phyloP scores from a whole-genome alignment of 2,888 invertebrate species.

The Epinotia ramella region DNA sequence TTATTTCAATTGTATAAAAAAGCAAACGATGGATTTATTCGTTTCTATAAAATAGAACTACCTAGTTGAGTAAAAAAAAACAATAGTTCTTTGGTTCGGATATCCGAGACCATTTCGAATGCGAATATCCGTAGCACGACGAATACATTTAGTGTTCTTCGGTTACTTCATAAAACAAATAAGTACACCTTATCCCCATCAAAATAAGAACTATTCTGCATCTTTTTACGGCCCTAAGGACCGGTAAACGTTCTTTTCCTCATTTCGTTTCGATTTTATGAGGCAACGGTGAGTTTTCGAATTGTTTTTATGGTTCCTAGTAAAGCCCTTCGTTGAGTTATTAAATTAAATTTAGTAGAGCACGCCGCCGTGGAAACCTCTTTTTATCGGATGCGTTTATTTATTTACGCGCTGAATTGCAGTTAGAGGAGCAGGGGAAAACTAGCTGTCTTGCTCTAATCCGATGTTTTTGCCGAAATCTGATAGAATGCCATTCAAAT shows the following conservation, averaged over 20 bases:
- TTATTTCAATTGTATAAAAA: background rate
- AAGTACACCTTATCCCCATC: conserved; percentile 16
- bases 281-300: conserved; percentile 70
- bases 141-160: conserved; percentile 2
- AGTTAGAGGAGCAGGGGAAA: background rate
- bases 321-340: conserved; percentile 70
- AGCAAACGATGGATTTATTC: background rate
- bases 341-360: conserved; percentile 64
- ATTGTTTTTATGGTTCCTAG: conserved; percentile 72
- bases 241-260: conserved; percentile 71
- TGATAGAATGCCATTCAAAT: background rate
- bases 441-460: conserved; percentile 14
- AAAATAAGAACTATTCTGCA: conserved; percentile 31
- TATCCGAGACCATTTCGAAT: conserved; percentile 28
- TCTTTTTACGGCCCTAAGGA: conserved; percentile 53
- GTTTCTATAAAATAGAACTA: background rate
- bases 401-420: conserved; percentile 40
- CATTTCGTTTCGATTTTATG: conserved; percentile 73
- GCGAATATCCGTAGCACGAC: conserved; percentile 11
- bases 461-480: background rate
- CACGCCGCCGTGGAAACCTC: conserved; percentile 46
- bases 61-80: background rate
- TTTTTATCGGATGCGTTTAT: conserved; percentile 42
- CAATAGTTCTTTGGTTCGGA: background rate
- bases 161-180: conserved; percentile 15